These are phyloP conservation scores for Drosophila kikkawai DNA, from an alignment of 1,140 invertebrate species.

Conservation along the genomic window DNA sequence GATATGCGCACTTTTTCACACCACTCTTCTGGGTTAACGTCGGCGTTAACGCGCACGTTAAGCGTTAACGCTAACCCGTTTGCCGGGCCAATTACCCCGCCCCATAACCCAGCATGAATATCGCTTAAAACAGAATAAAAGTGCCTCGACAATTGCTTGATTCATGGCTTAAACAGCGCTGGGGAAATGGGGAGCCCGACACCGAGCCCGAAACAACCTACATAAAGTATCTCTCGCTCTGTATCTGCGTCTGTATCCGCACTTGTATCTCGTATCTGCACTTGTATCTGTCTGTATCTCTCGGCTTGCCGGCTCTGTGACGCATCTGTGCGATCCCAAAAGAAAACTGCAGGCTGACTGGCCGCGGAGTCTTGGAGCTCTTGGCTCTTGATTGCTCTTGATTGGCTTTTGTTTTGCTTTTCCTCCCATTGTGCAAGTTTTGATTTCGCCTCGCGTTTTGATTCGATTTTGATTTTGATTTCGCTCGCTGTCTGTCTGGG, in stretches of 20 bases:
- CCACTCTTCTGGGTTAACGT: conserved; percentile 40
- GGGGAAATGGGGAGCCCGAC: conserved; percentile 34
- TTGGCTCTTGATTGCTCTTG: conserved; percentile 60
- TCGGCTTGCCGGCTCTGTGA: conserved; percentile 36
- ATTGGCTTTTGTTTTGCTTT: conserved; percentile 57
- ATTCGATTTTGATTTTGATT: conserved; percentile 42
- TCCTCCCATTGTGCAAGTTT: conserved; percentile 38
- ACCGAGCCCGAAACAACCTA: conserved; percentile 33
- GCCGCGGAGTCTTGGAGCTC: conserved; percentile 31
- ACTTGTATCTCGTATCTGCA: conserved; percentile 23
- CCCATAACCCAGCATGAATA: conserved; percentile 65
- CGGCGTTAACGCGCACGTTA: conserved; percentile 41
- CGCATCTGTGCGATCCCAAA: conserved; percentile 54
- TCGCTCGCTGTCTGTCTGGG: conserved; percentile 24
- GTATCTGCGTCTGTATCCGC: conserved; percentile 23
- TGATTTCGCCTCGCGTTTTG: conserved; percentile 39
- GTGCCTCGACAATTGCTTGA: conserved; percentile 69
- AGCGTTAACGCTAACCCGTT: conserved; percentile 63
- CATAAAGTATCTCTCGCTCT: conserved; percentile 49
- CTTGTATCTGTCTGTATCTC: conserved; percentile 21
- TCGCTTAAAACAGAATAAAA: conserved; percentile 62
- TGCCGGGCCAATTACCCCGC: conserved; percentile 72
- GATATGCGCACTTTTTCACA: conserved; percentile 60
- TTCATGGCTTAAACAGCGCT: conserved; percentile 45
- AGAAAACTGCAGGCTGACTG: conserved; percentile 22